These are phyloP conservation scores for Halcyon smyrnensis DNA, from an alignment of 2,797 vertebrate species.

Conservation along the genomic window DNA sequence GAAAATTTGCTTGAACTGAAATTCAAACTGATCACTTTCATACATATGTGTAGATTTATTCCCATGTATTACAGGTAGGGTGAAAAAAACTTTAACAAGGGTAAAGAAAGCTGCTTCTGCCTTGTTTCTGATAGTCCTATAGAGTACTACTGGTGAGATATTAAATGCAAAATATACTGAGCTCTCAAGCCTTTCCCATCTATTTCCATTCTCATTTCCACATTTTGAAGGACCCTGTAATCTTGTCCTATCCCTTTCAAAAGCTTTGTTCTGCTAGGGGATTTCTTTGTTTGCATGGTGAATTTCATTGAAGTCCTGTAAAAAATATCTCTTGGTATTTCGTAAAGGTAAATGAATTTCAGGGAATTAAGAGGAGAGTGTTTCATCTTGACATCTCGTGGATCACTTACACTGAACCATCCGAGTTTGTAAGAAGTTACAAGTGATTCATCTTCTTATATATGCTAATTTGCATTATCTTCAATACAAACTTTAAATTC, in stretches of 20 bases:
- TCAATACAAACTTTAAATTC: neutral
- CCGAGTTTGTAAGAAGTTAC: neutral
- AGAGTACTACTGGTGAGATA: neutral
- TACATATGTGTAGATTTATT: conserved; percentile 9
- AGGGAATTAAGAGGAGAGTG: neutral
- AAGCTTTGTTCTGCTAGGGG: neutral
- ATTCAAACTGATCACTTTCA: neutral
- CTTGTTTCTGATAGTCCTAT: neutral
- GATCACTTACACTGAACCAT: neutral
- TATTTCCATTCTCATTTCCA: neutral
- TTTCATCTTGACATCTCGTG: neutral
- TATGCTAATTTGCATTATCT: neutral
- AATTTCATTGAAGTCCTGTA: neutral
- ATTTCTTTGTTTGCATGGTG: neutral
- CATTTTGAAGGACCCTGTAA: neutral
- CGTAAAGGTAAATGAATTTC: neutral
- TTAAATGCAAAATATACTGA: neutral
- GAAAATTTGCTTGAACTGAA: neutral
- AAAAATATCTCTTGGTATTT: neutral
- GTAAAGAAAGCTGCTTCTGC: neutral
- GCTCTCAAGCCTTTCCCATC: neutral
- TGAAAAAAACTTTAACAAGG: neutral
- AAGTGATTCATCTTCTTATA: neutral
- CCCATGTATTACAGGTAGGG: neutral
- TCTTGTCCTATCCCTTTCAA: neutral